Percentiles rank a stretch among this genome's conserved stretches.
Evolutionary conservation across 2,113 vertebrate genomes (phyloP).

Genomic region (Plotosus lineatus): DNA sequence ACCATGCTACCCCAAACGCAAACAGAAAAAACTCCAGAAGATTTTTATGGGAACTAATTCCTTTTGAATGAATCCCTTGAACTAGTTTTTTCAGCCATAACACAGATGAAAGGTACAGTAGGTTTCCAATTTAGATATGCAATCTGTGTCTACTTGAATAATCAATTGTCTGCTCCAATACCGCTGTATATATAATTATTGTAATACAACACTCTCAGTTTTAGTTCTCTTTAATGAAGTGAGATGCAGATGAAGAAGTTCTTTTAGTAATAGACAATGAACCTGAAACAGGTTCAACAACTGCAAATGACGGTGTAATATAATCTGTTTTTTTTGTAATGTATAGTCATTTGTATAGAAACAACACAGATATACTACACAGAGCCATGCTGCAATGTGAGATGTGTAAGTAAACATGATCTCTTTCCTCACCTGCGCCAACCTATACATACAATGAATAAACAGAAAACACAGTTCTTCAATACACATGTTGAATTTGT

Average conservation of each 20-base stretch:
- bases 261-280: neutral
- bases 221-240: neutral
- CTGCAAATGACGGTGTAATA: neutral
- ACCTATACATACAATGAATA: neutral
- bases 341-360: neutral
- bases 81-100: too few species aligned
- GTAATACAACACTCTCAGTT: neutral
- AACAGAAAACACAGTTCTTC: neutral
- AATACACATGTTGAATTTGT: neutral
- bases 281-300: slow-evolving; percentile 29
- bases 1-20: too few species aligned
- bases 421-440: neutral
- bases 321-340: slow-evolving; percentile 13
- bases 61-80: too few species aligned
- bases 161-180: neutral
- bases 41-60: too few species aligned
- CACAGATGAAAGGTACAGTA: neutral
- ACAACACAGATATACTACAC: neutral
- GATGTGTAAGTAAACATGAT: neutral
- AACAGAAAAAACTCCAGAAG: too few species aligned
- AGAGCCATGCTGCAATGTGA: neutral
- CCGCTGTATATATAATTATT: neutral
- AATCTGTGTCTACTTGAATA: neutral
- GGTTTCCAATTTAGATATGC: neutral
- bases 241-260: neutral